Evolutionary conservation across 2,797 vertebrate species (phyloP).

Genomic region (Gambelia wislizenii): DNA sequence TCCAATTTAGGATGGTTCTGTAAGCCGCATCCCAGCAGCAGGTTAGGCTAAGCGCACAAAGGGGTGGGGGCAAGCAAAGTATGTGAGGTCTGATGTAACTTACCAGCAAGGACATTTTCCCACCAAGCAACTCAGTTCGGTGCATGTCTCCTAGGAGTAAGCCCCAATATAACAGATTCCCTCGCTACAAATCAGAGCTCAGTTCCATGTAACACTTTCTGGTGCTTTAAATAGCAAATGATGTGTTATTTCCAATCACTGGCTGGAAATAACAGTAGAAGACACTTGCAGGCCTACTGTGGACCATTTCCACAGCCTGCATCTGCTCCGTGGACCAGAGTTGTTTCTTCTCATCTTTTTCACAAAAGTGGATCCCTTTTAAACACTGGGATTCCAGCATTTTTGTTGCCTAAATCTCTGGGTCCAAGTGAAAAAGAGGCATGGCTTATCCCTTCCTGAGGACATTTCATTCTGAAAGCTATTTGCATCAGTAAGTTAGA

Average conservation of each 20-base stretch:
- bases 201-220: neutral
- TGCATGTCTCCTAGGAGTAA: neutral
- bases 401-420: neutral
- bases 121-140: neutral
- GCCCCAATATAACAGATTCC: neutral
- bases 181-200: neutral
- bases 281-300: neutral
- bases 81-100: neutral
- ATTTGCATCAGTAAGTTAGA: neutral
- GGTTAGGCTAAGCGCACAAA: neutral
- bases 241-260: neutral
- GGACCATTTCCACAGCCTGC: neutral
- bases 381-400: neutral
- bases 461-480: neutral
- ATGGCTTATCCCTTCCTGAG: neutral
- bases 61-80: neutral
- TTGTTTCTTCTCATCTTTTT: neutral
- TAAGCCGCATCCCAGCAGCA: neutral
- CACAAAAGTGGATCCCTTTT: neutral
- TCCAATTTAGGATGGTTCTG: neutral
- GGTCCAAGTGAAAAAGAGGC: neutral
- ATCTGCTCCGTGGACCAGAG: neutral
- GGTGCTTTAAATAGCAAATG: neutral
- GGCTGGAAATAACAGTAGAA: neutral
- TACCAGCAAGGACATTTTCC: neutral